Evolutionary conservation across 2,888 invertebrate genomes (phyloP).

Genomic region (Xanthorhoe spadicearia): DNA sequence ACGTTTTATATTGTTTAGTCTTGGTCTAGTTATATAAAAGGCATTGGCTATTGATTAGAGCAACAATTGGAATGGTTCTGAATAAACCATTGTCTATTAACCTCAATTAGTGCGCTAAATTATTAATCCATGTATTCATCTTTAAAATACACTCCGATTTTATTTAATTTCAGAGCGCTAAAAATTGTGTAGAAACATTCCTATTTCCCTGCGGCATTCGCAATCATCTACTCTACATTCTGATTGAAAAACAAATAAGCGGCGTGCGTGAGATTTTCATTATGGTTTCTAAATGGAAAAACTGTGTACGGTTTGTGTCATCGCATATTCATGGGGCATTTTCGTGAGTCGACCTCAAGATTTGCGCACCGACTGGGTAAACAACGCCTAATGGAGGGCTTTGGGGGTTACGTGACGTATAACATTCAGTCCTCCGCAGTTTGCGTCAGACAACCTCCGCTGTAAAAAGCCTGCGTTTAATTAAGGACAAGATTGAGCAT

Average conservation of each 20-base stretch:
- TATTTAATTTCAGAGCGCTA: conserved; percentile 1
- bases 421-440: conserved; percentile 66
- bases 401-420: conserved; percentile 73
- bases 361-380: conserved; percentile 80
- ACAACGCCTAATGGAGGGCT: conserved; percentile 83
- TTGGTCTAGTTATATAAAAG: not conserved
- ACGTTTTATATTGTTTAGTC: too few relatives aligned
- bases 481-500: conserved; percentile 38
- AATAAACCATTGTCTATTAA: conserved; percentile 1
- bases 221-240: conserved; percentile 47
- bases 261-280: conserved; percentile 79
- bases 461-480: conserved; percentile 41
- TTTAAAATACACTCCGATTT: not conserved
- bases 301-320: conserved; percentile 83
- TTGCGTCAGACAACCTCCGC: conserved; percentile 49
- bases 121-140: not conserved
- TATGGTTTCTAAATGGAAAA: conserved; percentile 82
- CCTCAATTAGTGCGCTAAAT: not conserved
- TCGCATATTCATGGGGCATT: conserved; percentile 84
- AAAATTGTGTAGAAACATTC: not conserved
- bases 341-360: conserved; percentile 83
- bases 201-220: conserved; percentile 16
- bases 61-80: not conserved
- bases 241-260: conserved; percentile 76
- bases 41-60: not conserved